phyloP scores from a whole-genome alignment of 2,888 invertebrate genomes.

The Sesia apiformis region DNA sequence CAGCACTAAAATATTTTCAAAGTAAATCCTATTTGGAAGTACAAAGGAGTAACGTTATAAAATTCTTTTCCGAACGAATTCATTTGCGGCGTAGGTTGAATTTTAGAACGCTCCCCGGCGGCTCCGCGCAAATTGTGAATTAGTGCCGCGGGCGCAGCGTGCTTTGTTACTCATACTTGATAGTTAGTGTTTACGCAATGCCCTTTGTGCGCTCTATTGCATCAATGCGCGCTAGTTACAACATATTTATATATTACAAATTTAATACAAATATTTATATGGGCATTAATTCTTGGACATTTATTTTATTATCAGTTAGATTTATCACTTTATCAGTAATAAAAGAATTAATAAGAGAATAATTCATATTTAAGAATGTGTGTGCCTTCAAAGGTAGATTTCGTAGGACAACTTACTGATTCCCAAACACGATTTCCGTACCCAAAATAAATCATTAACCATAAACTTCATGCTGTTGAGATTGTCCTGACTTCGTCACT shows the following conservation, averaged over 20 bases:
- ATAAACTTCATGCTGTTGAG: too few species aligned
- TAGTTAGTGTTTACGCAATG: conserved; percentile 64
- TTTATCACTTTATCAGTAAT: too few species aligned
- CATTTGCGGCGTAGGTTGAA: conserved; percentile 59
- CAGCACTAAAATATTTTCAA: too few species aligned
- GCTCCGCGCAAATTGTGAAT: conserved; percentile 57
- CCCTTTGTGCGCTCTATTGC: conserved; percentile 59
- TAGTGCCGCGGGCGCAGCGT: conserved; percentile 55
- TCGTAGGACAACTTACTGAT: too few species aligned
- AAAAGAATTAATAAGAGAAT: too few species aligned
- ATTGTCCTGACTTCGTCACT: too few species aligned
- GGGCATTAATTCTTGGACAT: too few species aligned
- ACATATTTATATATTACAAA: neutral
- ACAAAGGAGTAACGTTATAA: neutral
- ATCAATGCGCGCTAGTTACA: conserved; percentile 37
- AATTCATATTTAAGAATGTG: too few species aligned
- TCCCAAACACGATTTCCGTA: too few species aligned
- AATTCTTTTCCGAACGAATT: conserved; percentile 46
- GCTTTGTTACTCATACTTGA: conserved; percentile 34
- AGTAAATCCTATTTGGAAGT: neutral
- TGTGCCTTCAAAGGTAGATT: too few species aligned
- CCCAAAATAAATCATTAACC: too few species aligned
- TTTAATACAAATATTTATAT: neutral
- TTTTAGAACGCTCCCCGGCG: conserved; percentile 54
- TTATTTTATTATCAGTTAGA: too few species aligned